Base-by-base conservation (phyloP, 2,113 vertebrate species). In the Orcinus orca region DNA sequence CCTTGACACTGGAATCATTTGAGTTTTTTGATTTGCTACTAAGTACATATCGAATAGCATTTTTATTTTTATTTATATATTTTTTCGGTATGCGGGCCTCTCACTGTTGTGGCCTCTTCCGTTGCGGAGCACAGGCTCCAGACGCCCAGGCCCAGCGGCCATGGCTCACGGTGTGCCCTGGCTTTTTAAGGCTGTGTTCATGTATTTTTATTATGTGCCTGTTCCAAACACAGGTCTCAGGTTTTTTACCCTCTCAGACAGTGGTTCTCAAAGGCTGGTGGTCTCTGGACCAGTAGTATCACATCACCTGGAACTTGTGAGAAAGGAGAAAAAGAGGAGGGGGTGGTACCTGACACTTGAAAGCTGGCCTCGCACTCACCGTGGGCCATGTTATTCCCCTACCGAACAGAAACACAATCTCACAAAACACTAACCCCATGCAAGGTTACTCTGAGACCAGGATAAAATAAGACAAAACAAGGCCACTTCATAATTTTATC, bases 391-490 rank as follows among this genome's bases (percentile, higher is more conserved):
- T n/a, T 36, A 89, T 85, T 82, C 29, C 50, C 7, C 14, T 70
- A 23, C 8, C 33, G 63, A 82, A 76, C 25, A 84, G 33, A 81
- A 79, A 60, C 13, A 68, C 13, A 36, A 38, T 60, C 29, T 68
- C 82, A 60, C 11, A 47, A 63, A 89, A 26, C 38, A 93, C 73
- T 12, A 91, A 26, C 5, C 41, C 50, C 62, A 92, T 8, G 58
- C 67, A 93, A 91, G 63, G 31, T 91, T 91, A 58, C 47, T 87
- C 67, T 25, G 13, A 91, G 82, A 41, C 44, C 12, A 79, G 63
- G 89, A 92, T 82, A 68, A 96, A 90, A 88, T 74, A 79, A 90
- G 41, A 96, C 77, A 93, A 90, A 97, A 47, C 81, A 96, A 95
- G 91, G 60, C 31, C 26, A 95, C 38, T 93, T 88, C 85, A 85